These are phyloP conservation scores for Bathynomus jamesi DNA, from an alignment of 1,140 invertebrate species.

Conservation along the genomic window DNA sequence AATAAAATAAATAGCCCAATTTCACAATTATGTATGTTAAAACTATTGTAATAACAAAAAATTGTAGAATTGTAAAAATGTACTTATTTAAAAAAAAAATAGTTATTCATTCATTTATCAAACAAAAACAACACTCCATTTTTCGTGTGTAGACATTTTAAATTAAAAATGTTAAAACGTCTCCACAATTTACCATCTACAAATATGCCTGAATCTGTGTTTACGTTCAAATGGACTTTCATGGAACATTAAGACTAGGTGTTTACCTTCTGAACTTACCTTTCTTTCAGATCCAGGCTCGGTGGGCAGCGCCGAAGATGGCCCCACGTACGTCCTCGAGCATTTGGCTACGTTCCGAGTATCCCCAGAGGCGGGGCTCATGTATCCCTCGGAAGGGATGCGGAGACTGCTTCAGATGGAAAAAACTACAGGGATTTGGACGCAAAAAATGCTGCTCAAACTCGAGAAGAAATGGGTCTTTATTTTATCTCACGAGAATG, in stretches of 20 bases:
- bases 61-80: no score
- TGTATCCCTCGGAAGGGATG: constrained; percentile 91
- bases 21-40: no score
- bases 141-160: not conserved
- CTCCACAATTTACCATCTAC: not conserved
- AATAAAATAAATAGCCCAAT: no score
- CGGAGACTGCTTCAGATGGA: constrained; percentile 87
- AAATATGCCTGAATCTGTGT: constrained; percentile 2
- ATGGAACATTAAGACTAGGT: not conserved
- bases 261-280: no score
- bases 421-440: constrained; percentile 97
- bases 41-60: no score
- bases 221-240: not conserved
- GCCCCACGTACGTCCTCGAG: constrained; percentile 79
- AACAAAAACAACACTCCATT: no score
- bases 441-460: constrained; percentile 91
- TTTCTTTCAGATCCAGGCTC: constrained; percentile 29
- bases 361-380: constrained; percentile 73
- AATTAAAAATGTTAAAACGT: not conserved
- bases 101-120: not conserved
- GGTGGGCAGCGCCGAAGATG: constrained; percentile 48
- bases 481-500: constrained; percentile 93
- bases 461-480: constrained; percentile 80
- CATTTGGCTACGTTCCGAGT: constrained; percentile 97
- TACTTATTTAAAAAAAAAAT: no score